These are phyloP conservation scores for Entelurus aequoreus DNA, from an alignment of 2,113 vertebrate genomes.

Conservation along the genomic window DNA sequence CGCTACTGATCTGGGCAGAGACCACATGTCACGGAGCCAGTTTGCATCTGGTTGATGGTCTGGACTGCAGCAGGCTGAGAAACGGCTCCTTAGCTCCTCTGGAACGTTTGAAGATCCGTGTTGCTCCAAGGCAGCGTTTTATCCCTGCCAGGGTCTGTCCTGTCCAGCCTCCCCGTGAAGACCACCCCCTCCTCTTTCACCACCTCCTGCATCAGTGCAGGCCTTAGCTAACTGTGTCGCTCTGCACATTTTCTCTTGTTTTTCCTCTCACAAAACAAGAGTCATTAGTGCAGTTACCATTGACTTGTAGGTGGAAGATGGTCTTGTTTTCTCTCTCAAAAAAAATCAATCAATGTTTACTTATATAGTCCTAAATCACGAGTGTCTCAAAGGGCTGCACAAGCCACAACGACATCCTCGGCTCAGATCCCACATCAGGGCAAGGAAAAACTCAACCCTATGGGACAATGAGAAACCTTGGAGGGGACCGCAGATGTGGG, in stretches of 20 bases:
- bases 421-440: too few relatives aligned
- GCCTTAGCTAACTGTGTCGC: constrained; percentile 33
- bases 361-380: too few relatives aligned
- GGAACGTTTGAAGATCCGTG: constrained; percentile 34
- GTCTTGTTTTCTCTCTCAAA: constrained; percentile 37
- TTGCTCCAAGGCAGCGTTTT: constrained; percentile 37
- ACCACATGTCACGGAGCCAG: constrained; percentile 36
- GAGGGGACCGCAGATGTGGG: too few relatives aligned
- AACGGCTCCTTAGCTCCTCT: constrained; percentile 28
- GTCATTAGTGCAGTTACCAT: constrained; percentile 50
- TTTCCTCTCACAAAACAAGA: constrained; percentile 29
- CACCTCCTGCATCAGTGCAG: constrained; percentile 30
- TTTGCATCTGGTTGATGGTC: constrained; percentile 20
- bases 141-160: constrained; percentile 24
- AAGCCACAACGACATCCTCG: too few relatives aligned
- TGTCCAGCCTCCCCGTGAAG: constrained; percentile 38
- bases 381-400: too few relatives aligned
- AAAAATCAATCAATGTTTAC: too few relatives aligned
- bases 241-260: constrained; percentile 45
- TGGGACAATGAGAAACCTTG: too few relatives aligned
- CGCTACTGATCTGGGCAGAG: constrained; percentile 43
- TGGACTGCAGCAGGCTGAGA: constrained; percentile 24
- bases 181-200: constrained; percentile 38
- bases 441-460: too few relatives aligned
- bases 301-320: constrained; percentile 40